A percentile compares a stretch with the other conserved stretches of the same genome.
Conservation (phyloP, 2,797 vertebrate genomes). For the Zalophus californianus region DNA sequence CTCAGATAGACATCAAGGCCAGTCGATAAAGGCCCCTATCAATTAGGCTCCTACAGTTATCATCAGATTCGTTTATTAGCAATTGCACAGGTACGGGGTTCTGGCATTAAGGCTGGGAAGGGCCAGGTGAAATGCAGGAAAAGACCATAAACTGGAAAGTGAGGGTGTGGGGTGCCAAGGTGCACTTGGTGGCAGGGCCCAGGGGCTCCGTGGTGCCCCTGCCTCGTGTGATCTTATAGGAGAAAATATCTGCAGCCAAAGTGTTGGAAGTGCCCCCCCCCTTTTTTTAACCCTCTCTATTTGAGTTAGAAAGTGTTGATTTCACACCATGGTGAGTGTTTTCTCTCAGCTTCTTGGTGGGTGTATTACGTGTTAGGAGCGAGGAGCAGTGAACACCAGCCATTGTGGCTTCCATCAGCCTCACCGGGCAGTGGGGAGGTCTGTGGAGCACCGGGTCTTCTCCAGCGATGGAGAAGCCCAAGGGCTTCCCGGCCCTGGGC, state of each 20-base stretch:
- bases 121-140: constrained; percentile 72
- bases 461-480: constrained; percentile 66
- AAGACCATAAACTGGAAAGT: constrained; percentile 26
- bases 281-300: neutral
- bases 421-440: constrained; percentile 68
- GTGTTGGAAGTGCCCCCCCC: neutral
- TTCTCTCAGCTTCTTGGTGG: constrained; percentile 72
- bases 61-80: constrained; percentile 84
- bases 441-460: neutral
- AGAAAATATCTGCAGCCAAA: neutral
- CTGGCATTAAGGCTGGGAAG: constrained; percentile 69
- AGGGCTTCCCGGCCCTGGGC: constrained; percentile 70
- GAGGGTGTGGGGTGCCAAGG: neutral
- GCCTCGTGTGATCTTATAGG: neutral
- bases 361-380: constrained; percentile 30
- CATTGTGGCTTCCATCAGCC: constrained; percentile 58
- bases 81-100: constrained; percentile 76
- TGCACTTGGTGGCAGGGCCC: accelerated
- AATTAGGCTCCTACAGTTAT: constrained; percentile 84
- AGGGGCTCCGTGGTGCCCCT: accelerated
- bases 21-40: constrained; percentile 87
- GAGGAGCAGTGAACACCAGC: constrained; percentile 13
- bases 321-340: constrained; percentile 58
- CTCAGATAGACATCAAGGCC: constrained; percentile 86
- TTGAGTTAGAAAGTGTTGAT: constrained; percentile 71